Evolutionary conservation across 1,140 invertebrate species (phyloP).

Genomic region (Euwallacea similis): DNA sequence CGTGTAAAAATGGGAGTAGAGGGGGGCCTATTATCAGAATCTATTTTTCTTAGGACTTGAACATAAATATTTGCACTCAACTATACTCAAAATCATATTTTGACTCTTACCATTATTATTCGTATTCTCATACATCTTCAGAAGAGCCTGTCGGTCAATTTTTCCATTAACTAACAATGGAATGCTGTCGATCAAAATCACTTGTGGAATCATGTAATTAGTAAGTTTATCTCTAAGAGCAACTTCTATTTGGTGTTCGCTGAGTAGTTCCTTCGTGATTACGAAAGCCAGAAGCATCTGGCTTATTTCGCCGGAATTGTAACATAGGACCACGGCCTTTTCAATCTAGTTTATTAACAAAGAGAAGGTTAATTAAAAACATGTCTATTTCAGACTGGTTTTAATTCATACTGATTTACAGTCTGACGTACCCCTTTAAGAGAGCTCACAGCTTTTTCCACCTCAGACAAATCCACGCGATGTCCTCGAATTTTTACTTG

Average conservation of each 20-base stretch:
- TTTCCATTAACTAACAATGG: slow-evolving; percentile 84
- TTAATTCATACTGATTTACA: too few species aligned
- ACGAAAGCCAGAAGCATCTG: slow-evolving; percentile 76
- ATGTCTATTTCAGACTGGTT: too few species aligned
- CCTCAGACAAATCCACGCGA: slow-evolving; percentile 79
- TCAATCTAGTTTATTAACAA: slow-evolving; percentile 47
- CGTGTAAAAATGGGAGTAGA: too few species aligned
- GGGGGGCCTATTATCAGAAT: too few species aligned
- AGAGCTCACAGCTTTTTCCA: slow-evolving; percentile 68
- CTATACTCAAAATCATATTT: background rate
- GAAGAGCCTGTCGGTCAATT: slow-evolving; percentile 74
- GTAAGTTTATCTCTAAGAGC: slow-evolving; percentile 65
- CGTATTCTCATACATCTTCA: slow-evolving; percentile 71
- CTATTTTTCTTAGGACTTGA: background rate
- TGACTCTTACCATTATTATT: slow-evolving; percentile 63
- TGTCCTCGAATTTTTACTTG: slow-evolving; percentile 87
- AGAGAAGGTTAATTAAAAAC: too few species aligned
- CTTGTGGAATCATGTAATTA: slow-evolving; percentile 77
- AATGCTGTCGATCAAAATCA: slow-evolving; percentile 71
- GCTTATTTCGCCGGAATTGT: slow-evolving; percentile 71
- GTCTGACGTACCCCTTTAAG: slow-evolving; percentile 55
- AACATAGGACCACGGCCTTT: slow-evolving; percentile 70
- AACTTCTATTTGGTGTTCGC: slow-evolving; percentile 65
- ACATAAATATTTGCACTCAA: background rate
- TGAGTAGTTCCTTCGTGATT: slow-evolving; percentile 59